Conservation (phyloP, 2,797 vertebrate species). For the Bryconaethiops microstoma region DNA sequence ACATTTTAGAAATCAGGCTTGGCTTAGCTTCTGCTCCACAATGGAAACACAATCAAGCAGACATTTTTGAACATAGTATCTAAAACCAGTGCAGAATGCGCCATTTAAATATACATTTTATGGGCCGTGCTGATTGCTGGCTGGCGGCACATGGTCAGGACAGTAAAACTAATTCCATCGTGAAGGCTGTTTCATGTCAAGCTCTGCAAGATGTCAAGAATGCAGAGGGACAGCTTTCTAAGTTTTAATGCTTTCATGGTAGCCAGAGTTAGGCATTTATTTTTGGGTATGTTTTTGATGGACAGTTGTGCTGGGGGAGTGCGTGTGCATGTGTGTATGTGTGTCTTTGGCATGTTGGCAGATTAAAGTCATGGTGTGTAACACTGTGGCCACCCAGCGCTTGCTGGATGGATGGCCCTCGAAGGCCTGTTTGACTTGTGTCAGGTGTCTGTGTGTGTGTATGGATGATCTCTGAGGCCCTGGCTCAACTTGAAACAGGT, state of each 20-base stretch:
- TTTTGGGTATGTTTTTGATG: conserved; percentile 18
- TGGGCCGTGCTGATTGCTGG: conserved; percentile 38
- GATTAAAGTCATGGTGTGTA: conserved; percentile 49
- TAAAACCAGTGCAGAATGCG: neutral
- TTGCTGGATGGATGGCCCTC: conserved; percentile 49
- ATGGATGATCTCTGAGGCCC: conserved; percentile 71
- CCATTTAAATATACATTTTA: conserved; percentile 54
- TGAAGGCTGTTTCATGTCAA: conserved; percentile 19
- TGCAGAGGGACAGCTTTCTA: neutral
- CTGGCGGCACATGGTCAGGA: conserved; percentile 38
- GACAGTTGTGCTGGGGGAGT: neutral
- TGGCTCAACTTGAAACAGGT: conserved; percentile 83
- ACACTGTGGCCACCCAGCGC: conserved; percentile 68
- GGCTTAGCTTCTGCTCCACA: neutral
- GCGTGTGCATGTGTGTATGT: conserved; percentile 8
- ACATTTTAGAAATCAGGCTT: neutral
- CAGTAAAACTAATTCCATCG: conserved; percentile 44
- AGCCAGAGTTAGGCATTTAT: conserved; percentile 36
- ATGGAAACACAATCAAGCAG: neutral
- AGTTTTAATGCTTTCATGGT: neutral
- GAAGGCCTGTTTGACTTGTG: conserved; percentile 62
- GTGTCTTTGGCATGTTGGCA: conserved; percentile 3
- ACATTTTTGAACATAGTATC: neutral
- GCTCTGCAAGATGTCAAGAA: neutral
- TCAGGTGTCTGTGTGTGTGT: conserved; percentile 50